phyloP scores from a whole-genome alignment of 2,113 vertebrate species.

The Delphinapterus leucas region DNA sequence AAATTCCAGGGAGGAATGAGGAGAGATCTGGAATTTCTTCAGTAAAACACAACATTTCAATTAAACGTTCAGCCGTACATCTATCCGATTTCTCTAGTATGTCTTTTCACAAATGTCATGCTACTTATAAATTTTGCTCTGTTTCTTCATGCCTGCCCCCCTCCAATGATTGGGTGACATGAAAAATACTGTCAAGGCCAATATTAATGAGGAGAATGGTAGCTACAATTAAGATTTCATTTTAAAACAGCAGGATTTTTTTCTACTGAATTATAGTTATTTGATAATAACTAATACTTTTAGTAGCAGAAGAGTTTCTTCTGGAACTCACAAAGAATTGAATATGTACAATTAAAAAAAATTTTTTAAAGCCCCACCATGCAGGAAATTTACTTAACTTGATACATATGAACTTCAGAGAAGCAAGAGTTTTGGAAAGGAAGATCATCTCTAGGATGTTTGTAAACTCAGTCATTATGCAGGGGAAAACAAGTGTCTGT shows the following conservation, averaged over 20 bases:
- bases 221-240: neutral
- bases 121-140: neutral
- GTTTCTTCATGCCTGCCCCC: neutral
- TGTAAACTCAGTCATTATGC: neutral
- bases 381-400: neutral
- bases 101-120: slow-evolving; percentile 7
- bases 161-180: neutral
- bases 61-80: neutral
- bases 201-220: neutral
- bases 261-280: neutral
- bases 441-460: neutral
- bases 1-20: neutral
- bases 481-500: neutral
- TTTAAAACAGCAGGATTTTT: neutral
- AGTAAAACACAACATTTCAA: neutral
- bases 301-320: slow-evolving; percentile 13
- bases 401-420: neutral
- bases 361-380: neutral
- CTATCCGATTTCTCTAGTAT: neutral
- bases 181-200: slow-evolving; percentile 2
- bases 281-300: neutral
- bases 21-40: slow-evolving; percentile 13
- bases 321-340: neutral
- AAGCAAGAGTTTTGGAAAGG: slow-evolving; percentile 19
- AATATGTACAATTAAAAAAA: neutral